Evolutionary conservation across 2,113 vertebrate species (phyloP).

Genomic region (Nothoprocta pentlandii): DNA sequence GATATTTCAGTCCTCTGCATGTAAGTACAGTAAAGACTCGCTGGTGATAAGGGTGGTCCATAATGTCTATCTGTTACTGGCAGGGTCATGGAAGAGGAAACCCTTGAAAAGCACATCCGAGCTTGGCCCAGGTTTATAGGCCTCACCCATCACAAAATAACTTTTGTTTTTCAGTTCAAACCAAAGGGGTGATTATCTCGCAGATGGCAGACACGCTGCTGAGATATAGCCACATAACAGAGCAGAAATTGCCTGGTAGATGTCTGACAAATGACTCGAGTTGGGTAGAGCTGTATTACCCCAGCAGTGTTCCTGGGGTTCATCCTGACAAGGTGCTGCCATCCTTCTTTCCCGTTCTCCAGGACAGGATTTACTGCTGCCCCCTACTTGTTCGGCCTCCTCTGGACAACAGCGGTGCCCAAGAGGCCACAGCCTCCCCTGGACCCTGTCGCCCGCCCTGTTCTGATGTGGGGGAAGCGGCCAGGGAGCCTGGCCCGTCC

Average conservation of each 20-base stretch:
- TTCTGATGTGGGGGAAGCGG: neutral
- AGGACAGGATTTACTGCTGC: neutral
- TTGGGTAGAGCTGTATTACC: neutral
- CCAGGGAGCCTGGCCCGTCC: neutral
- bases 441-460: neutral
- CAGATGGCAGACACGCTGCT: neutral
- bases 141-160: constrained; percentile 64
- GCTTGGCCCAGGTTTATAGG: neutral
- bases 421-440: neutral
- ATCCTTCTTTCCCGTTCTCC: neutral
- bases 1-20: neutral
- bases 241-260: neutral
- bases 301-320: neutral
- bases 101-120: constrained; percentile 5
- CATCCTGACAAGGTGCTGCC: neutral
- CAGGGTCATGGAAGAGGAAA: neutral
- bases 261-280: neutral
- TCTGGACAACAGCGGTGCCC: neutral
- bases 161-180: constrained; percentile 49
- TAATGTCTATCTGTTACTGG: neutral
- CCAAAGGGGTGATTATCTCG: neutral
- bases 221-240: neutral
- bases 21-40: constrained; percentile 18
- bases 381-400: neutral
- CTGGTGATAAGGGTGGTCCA: neutral